Base-by-base conservation (phyloP, 2,797 vertebrate genomes). In the Enteromius fasciolatus region DNA sequence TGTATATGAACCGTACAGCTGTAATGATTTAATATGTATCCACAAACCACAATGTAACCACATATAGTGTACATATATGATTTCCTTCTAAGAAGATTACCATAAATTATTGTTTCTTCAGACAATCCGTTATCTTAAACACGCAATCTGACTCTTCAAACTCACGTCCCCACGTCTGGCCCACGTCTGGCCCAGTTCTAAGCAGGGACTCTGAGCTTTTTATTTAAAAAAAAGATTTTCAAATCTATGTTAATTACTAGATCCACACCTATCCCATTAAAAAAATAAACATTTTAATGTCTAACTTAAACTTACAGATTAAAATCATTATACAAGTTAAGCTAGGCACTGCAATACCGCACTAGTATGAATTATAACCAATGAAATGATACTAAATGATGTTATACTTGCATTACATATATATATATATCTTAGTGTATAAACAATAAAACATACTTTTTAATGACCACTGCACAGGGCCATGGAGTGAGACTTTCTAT, bases 361-460 rank as follows among this genome's bases (percentile, higher is more conserved):
- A 72, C 7, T 18, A 18, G 11, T 67, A 20, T 15, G n/a, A 28
- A 57, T 18, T 54, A 50, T 11, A 78, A 54, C n/a, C 25, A 11
- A 20, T 78, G 6, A 78, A 25, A 9, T 54, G n/a, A 28, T 36
- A 57, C n/a, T 67, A 52, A 10, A 20, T 66, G 1, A 54, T 28
- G 15, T n/a, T 68, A 78, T 8, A 78, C 23, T 54, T 69, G 54
- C 68, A 25, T 54, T 11, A 36, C 39, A 68, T 68, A 39, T 11
- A 18, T 57, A 20, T 46, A 46, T 46, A 46, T 46, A 14, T 46
- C 4, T 31, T 50, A 59, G n/a, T 41, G 69, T 10, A 46, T 59
- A 50, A 31, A 33, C 33, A 18, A 63, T 63, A 72, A 64, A 50
- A 73, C 11, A n/a, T 23, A n/a, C 57, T 63, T 61, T 48, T 33